Evolutionary conservation across 2,888 invertebrate species (phyloP), one percentile per base, ranked within the genome.

Genomic region (Frankliniella fusca): DNA sequence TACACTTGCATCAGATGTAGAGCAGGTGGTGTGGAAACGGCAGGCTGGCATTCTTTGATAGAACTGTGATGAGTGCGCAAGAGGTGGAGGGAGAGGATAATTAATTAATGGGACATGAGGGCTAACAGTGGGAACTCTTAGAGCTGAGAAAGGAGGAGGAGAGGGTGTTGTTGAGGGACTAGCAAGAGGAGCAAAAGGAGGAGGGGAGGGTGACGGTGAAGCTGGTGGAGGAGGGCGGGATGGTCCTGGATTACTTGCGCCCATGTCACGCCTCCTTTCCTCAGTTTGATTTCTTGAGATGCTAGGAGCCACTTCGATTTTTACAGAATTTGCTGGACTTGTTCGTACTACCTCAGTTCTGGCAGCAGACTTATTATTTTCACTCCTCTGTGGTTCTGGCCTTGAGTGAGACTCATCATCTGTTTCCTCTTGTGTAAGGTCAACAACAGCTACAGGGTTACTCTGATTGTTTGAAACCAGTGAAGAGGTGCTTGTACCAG

Each of bases 381-480:
- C 38, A 38, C 5, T 38, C 38, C 38, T 38, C 2, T 38, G 38
- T 54, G 18, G 54, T 54, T 54, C 12, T 18, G 15, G 54, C 18
- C 15, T 54, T 1, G 54, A 18, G 23, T 70, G 70, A 5, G 81
- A 86, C 84, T 91, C 91, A 84, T 91, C 91, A 84, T 90, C 90
- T 9, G 90, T 89, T 5, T 70, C 70, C 84, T 92, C 92, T 81
- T 89, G 89, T 5, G 92, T 92, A 84, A 92, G 86, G 87, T 92
- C 92, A 83, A 92, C 90, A 27, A 90, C 88, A 81, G 89, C 87
- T 81, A 91, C 90, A 50, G 90, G 90, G 84, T 89, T 89, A 88
- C 88, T 70, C 23, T 70, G 70, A 9, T n/a, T 11, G 3, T 23
- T 23, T 70, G 20, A 23, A 12, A 54, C 3, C 2, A 54, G 54